These are phyloP conservation scores for Meandrina meandrites DNA, from an alignment of 92 coral and sea anemone species.

Conservation along the genomic window DNA sequence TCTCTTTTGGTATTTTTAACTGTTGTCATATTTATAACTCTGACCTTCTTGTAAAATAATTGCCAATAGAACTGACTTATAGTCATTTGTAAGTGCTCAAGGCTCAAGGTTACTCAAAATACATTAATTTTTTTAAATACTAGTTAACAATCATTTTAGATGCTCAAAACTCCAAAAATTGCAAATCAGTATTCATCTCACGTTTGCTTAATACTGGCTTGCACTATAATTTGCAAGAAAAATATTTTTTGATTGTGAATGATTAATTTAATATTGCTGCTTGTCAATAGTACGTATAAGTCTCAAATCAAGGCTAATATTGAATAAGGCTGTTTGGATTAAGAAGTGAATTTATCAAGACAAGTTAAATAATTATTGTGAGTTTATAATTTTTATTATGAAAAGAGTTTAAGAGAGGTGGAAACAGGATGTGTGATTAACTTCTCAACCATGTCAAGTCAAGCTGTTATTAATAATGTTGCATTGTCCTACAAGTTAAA, in stretches of 20 bases:
- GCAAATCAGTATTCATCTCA: conserved; percentile 21
- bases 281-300: not conserved
- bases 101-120: too few species aligned
- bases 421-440: not conserved
- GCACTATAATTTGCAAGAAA: not conserved
- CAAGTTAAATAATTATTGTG: not conserved
- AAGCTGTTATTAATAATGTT: not conserved
- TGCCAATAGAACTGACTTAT: too few species aligned
- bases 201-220: not conserved
- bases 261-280: not conserved
- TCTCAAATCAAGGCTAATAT: too few species aligned
- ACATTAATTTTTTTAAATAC: too few species aligned
- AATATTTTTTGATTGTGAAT: not conserved
- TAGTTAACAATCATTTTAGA: too few species aligned
- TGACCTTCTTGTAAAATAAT: too few species aligned
- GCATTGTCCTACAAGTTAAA: not conserved
- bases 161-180: too few species aligned
- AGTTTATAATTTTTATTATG: not conserved
- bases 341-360: too few species aligned
- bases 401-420: not conserved
- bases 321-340: not conserved
- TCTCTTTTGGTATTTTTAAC: too few species aligned
- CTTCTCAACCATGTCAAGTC: conserved; percentile 10
- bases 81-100: too few species aligned
- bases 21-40: too few species aligned